Percentiles rank a stretch among this genome's conserved stretches.
phyloP scores from a whole-genome alignment of 2,113 vertebrate species.

The Sebastes fasciatus region DNA sequence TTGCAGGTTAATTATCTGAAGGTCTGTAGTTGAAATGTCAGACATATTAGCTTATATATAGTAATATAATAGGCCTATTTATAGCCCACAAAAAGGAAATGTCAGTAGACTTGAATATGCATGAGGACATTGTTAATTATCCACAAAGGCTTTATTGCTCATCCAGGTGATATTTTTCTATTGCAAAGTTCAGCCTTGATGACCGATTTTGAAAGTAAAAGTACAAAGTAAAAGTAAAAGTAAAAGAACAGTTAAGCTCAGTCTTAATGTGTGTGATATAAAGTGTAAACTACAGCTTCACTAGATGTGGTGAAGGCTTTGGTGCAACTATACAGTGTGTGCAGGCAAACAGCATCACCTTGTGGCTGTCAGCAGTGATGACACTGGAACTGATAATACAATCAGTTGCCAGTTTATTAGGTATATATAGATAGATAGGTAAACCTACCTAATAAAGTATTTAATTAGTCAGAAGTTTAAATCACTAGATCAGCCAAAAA shows the following conservation, averaged over 20 bases:
- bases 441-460: background rate
- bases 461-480: background rate
- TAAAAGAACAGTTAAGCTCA: background rate
- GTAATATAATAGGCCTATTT: background rate
- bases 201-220: background rate
- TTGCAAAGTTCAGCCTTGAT: background rate
- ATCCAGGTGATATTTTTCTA: background rate
- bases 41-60: background rate
- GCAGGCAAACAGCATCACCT: conserved; percentile 48
- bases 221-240: too few species aligned
- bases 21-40: background rate
- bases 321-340: background rate
- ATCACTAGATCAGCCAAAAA: background rate
- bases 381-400: background rate
- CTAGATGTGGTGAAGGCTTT: too few species aligned
- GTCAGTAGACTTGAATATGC: conserved; percentile 4
- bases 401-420: background rate
- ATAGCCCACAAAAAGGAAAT: background rate
- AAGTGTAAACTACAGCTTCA: background rate
- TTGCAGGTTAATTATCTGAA: background rate
- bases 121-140: background rate
- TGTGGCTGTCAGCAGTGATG: conserved; percentile 31
- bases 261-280: background rate
- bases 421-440: background rate
- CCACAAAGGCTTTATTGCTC: background rate